phyloP scores from a whole-genome alignment of 1,140 invertebrate genomes.

The Aphis craccivora region DNA sequence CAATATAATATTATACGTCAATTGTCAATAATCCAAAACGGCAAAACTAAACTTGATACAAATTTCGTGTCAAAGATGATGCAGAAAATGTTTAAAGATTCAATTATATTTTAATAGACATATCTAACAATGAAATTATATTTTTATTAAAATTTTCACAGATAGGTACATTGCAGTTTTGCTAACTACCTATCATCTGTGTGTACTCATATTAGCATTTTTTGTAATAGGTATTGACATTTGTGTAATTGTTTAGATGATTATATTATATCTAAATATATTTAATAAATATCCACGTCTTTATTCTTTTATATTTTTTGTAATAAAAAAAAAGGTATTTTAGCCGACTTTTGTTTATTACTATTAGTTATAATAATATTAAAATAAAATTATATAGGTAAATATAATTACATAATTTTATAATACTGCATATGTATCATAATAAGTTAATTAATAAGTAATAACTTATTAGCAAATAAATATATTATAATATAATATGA shows the following conservation, averaged over 20 bases:
- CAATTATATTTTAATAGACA: neutral
- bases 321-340: neutral
- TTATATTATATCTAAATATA: neutral
- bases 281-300: neutral
- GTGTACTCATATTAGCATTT: neutral
- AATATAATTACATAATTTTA: too few species aligned
- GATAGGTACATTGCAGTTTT: neutral
- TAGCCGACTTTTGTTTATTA: neutral
- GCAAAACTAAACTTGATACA: neutral
- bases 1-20: too few species aligned
- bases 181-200: neutral
- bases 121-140: neutral
- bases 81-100: neutral
- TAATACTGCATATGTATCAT: too few species aligned
- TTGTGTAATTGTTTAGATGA: neutral
- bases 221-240: neutral
- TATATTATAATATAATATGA: too few species aligned
- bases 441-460: neutral
- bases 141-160: neutral
- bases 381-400: neutral
- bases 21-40: neutral
- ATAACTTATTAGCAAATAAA: neutral
- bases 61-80: neutral
- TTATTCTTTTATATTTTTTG: neutral
- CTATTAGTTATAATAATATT: neutral